phyloP scores from a whole-genome alignment of 2,888 invertebrate species.

The Dastarcus helophoroides region DNA sequence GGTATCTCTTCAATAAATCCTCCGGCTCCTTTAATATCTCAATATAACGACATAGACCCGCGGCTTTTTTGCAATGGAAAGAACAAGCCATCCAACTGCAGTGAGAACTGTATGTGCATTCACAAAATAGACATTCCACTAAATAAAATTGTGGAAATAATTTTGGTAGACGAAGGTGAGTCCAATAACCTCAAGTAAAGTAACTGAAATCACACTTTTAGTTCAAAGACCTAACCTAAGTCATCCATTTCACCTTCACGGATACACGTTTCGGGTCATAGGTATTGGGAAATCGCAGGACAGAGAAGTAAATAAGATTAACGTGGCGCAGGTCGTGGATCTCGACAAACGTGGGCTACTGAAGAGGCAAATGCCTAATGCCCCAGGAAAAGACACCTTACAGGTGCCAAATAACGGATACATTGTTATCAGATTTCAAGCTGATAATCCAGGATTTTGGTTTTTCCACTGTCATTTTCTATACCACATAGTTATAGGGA shows the following conservation, averaged over 20 bases:
- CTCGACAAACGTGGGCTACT: constrained; percentile 68
- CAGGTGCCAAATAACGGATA: constrained; percentile 84
- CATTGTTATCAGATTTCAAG: constrained; percentile 72
- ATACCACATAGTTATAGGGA: constrained; percentile 79
- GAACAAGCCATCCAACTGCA: background rate
- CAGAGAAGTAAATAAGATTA: constrained; percentile 69
- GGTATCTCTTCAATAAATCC: constrained; percentile 45
- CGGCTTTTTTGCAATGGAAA: background rate
- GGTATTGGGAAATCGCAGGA: constrained; percentile 77
- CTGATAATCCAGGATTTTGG: constrained; percentile 81
- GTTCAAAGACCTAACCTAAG: constrained; percentile 75
- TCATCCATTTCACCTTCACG: constrained; percentile 81
- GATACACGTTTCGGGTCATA: constrained; percentile 67
- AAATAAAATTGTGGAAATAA: constrained; percentile 72
- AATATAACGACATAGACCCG: constrained; percentile 24
- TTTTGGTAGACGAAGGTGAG: constrained; percentile 72
- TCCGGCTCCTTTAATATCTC: constrained; percentile 66
- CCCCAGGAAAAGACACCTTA: constrained; percentile 78
- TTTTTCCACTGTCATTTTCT: constrained; percentile 81
- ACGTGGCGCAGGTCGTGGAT: constrained; percentile 68
- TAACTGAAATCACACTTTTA: constrained; percentile 27
- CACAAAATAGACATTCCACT: constrained; percentile 69
- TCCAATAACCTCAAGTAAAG: background rate
- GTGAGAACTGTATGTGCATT: constrained; percentile 68
- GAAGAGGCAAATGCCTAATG: constrained; percentile 65